Base-by-base conservation (phyloP, 2,113 vertebrate genomes). In the Taurulus bubalis region DNA sequence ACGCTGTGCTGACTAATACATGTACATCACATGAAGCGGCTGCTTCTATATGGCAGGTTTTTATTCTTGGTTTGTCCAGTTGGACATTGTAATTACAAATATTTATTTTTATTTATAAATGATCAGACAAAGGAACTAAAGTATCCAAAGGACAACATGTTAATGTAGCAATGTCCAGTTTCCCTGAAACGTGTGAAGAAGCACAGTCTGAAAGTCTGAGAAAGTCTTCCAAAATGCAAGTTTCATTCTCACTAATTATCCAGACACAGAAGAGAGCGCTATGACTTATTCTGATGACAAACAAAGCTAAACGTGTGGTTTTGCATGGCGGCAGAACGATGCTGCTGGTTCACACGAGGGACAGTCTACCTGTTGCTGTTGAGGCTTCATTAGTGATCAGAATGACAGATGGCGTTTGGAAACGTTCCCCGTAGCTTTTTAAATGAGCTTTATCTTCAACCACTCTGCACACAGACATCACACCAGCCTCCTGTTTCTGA, bases 371-470 rank as follows among this genome's bases (percentile, higher is more conserved):
- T 66, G 49, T 60, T 34, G 32, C n/a, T 59, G 45, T 26, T 36
- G 9, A 66, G 65, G 26, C 66, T 60, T 71, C 38, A 74, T 82
- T 74, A 78, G 47, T 16, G 47, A 38, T 69, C 36, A 26, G 6
- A 64, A 24, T 58, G 69, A 73, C 74, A 83, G 65, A 69, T 82
- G 71, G 64, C 32, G 26, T 67, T 42, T 24, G 2, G 24, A 60
- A 85, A 67, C 14, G 3, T 71, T 55, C 68, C 47, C 58, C 64
- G 28, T 63, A 68, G 83, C 49, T 51, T 85, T n/a, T 8, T 68
- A 76, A 53, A 53, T 38, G 4, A 49, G 28, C 55, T 18, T 45
- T 40, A 59, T 53, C 16, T 4, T 30, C 4, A 45, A 62, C n/a
- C 28, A 30, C 56, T 28, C 38, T 36, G 30, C 65, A 42, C 3